Conservation (phyloP, 2,888 invertebrate genomes). For the Leucophora obtusa region DNA sequence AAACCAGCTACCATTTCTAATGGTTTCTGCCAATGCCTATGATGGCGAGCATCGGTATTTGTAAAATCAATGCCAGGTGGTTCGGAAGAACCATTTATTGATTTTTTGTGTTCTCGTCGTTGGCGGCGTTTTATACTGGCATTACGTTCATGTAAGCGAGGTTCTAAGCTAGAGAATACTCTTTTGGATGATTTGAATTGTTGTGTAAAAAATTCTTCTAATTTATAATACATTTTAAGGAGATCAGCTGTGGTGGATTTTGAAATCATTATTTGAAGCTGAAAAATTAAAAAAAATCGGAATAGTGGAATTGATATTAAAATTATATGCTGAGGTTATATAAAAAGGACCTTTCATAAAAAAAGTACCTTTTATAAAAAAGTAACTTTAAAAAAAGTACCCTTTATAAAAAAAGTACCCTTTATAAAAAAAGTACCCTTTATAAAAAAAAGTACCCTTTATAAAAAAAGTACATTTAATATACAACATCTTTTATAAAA, state of each 20-base stretch:
- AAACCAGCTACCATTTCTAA: constrained; percentile 89
- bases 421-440: too few species aligned
- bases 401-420: too few species aligned
- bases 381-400: too few species aligned
- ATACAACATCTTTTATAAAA: too few species aligned
- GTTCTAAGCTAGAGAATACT: constrained; percentile 88
- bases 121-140: constrained; percentile 76
- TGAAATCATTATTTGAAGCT: constrained; percentile 96
- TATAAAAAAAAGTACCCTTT: too few species aligned
- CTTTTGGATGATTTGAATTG: constrained; percentile 97
- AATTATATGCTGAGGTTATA: too few species aligned
- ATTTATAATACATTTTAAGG: constrained; percentile 96
- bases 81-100: constrained; percentile 53
- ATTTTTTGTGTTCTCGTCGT: constrained; percentile 77
- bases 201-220: constrained; percentile 98
- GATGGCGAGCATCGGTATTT: constrained; percentile 86
- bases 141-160: constrained; percentile 78
- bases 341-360: too few species aligned
- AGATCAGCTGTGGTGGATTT: constrained; percentile 98
- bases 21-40: constrained; percentile 96
- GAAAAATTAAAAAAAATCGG: background rate
- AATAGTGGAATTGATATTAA: too few species aligned
- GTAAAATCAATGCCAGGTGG: constrained; percentile 70
- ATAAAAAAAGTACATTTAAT: background rate
- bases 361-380: too few species aligned